These are phyloP conservation scores for Leptosomus discolor DNA, from an alignment of 2,113 vertebrate genomes.

Conservation along the genomic window DNA sequence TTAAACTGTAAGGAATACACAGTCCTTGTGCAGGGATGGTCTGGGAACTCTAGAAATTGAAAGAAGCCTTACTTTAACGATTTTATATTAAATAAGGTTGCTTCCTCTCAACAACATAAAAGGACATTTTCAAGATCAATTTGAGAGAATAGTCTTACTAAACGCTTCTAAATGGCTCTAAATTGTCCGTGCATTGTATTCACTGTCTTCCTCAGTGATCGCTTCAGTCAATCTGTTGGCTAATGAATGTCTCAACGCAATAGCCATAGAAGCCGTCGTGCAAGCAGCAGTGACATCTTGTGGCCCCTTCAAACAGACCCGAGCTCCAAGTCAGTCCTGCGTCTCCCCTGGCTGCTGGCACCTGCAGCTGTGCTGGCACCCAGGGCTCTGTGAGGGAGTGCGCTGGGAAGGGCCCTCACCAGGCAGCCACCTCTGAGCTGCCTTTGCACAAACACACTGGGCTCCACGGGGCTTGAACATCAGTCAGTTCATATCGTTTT, in stretches of 20 bases:
- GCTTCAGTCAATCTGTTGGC: not conserved
- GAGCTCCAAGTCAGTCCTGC: accelerated
- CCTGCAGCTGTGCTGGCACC: not conserved
- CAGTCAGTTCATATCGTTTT: accelerated
- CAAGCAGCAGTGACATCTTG: constrained; percentile 58
- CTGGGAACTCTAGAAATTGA: not conserved
- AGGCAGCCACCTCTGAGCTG: not conserved
- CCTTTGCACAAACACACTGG: accelerated
- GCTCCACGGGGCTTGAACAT: accelerated
- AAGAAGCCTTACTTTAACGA: not conserved
- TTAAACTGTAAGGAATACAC: not conserved
- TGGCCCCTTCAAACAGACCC: not conserved
- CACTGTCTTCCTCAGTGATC: not conserved
- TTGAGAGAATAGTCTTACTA: not conserved
- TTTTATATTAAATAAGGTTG: not conserved
- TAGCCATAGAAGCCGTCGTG: not conserved
- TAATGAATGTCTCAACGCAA: accelerated
- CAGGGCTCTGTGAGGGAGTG: not conserved
- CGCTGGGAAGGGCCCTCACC: not conserved
- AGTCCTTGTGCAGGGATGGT: not conserved
- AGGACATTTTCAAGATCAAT: not conserved
- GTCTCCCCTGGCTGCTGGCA: not conserved
- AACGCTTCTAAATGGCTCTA: not conserved
- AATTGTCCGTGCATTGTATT: not conserved
- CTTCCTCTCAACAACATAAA: not conserved